Conservation (phyloP, 2,113 vertebrate species). For the Pelmatolapia mariae region DNA sequence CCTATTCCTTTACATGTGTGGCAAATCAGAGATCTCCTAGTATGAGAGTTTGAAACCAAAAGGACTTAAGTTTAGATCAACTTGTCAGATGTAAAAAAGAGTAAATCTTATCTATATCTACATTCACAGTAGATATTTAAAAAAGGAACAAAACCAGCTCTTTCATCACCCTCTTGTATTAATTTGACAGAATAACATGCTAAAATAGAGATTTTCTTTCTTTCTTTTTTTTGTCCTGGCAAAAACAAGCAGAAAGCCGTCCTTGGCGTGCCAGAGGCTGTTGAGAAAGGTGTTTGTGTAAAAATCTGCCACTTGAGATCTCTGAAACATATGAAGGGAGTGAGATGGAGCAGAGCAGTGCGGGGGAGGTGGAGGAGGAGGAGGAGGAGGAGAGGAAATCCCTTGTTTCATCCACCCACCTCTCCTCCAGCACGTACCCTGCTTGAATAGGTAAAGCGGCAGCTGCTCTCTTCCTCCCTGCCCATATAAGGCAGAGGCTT, state of each 20-base stretch:
- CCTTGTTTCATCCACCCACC: constrained; percentile 61
- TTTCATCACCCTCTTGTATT: neutral
- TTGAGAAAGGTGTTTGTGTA: constrained; percentile 30
- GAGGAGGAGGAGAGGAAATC: constrained; percentile 54
- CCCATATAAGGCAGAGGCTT: constrained; percentile 53
- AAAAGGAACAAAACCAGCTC: neutral
- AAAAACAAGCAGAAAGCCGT: neutral
- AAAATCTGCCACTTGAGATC: constrained; percentile 36
- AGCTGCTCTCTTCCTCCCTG: constrained; percentile 37
- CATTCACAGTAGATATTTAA: neutral
- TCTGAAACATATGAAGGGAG: constrained; percentile 21
- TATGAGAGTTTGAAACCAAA: neutral
- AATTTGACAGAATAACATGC: neutral
- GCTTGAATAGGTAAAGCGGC: constrained; percentile 19
- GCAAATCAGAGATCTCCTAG: neutral
- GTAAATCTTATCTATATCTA: neutral
- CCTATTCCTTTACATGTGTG: neutral
- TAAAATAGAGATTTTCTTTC: neutral
- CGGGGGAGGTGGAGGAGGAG: constrained; percentile 10
- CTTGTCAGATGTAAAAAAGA: neutral
- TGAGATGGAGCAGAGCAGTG: neutral
- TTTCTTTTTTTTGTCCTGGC: neutral
- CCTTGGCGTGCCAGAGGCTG: constrained; percentile 12
- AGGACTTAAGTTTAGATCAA: neutral
- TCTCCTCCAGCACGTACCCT: constrained; percentile 30